Percentiles rank a stretch among this genome's conserved stretches.
phyloP scores from a whole-genome alignment of 2,888 invertebrate species.

The Anodontia alba region DNA sequence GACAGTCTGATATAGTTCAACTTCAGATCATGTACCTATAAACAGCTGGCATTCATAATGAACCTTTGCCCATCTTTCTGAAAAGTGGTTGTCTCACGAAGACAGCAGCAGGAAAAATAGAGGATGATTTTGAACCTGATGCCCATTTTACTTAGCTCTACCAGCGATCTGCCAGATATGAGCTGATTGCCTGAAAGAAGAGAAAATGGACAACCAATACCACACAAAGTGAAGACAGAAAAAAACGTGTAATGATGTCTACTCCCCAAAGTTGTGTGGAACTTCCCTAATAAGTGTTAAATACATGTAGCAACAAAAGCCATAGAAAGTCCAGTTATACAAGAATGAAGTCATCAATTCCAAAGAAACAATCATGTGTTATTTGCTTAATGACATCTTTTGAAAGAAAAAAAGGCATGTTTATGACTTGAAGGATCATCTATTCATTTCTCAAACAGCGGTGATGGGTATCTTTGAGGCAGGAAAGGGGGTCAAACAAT shows the following conservation, averaged over 20 bases:
- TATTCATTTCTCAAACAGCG: no score
- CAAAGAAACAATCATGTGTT: no score
- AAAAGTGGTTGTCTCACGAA: not conserved
- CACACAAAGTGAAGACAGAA: not conserved
- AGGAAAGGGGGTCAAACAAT: no score
- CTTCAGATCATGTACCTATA: constrained; percentile 2
- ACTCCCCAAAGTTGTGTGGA: not conserved
- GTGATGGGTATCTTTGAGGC: no score
- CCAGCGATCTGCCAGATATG: not conserved
- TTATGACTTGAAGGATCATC: no score
- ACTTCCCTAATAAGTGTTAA: no score
- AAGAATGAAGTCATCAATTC: no score
- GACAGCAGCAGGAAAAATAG: constrained; percentile 4
- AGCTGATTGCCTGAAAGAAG: not conserved
- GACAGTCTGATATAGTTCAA: constrained; percentile 5
- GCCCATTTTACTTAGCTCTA: not conserved
- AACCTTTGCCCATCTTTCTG: constrained; percentile 17
- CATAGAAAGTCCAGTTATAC: no score
- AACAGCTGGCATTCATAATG: constrained; percentile 12
- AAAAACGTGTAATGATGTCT: not conserved
- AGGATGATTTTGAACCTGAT: constrained; percentile 21
- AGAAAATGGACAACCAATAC: not conserved
- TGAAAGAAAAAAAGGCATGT: no score
- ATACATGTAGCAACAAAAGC: no score
- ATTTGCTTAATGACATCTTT: no score